These are phyloP conservation scores for Copidosoma floridanum DNA, from an alignment of 1,140 invertebrate genomes.

Conservation along the genomic window DNA sequence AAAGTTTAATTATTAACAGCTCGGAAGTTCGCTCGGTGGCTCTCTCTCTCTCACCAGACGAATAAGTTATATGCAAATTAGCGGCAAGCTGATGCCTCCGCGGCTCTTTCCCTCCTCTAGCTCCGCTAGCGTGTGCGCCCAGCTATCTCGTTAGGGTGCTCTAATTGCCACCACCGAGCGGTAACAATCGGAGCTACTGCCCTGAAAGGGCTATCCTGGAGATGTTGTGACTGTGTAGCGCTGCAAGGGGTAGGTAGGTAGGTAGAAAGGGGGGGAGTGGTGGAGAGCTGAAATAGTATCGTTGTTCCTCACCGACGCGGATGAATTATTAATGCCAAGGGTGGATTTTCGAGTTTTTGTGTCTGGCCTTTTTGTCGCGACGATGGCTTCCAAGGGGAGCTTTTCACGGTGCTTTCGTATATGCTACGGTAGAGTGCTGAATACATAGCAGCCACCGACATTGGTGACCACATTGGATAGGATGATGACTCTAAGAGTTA, in stretches of 20 bases:
- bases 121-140: neutral
- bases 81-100: conserved; percentile 8
- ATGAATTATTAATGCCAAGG: conserved; percentile 6
- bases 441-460: too few species aligned
- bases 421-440: too few species aligned
- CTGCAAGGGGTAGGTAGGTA: too few species aligned
- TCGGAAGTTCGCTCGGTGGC: conserved; percentile 10
- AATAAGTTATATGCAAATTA: conserved; percentile 28
- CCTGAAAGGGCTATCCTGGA: too few species aligned
- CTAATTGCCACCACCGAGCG: conserved; percentile 17
- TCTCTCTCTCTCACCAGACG: neutral
- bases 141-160: conserved; percentile 21
- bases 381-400: too few species aligned
- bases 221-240: too few species aligned
- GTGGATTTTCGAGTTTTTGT: neutral
- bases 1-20: conserved; percentile 29
- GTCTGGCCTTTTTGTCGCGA: too few species aligned
- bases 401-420: too few species aligned
- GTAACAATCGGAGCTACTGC: conserved; percentile 12
- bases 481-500: too few species aligned
- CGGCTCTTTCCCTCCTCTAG: neutral
- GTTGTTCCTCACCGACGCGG: too few species aligned
- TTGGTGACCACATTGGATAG: too few species aligned
- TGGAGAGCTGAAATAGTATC: too few species aligned
- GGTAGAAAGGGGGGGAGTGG: neutral